These are phyloP conservation scores for Lutraria rhynchaena DNA, from an alignment of 1,140 invertebrate species.

Conservation along the genomic window DNA sequence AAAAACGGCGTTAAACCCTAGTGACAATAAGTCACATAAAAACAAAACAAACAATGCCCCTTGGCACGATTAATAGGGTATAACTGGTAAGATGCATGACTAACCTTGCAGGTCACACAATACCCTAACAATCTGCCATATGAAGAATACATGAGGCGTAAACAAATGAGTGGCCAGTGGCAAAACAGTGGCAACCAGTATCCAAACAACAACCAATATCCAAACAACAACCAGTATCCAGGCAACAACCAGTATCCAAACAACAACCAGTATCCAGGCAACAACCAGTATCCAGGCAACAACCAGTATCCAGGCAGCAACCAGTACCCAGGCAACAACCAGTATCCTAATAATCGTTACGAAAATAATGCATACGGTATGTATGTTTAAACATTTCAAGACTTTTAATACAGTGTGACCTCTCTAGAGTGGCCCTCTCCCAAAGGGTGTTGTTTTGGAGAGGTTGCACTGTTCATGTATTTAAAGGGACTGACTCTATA, in stretches of 20 bases:
- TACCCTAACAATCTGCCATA: no score
- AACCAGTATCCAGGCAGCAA: slow-evolving; percentile 26
- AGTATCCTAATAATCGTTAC: slow-evolving; percentile 3
- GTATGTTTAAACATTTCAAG: background rate
- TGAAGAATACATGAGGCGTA: no score
- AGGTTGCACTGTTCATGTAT: background rate
- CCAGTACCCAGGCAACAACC: slow-evolving; percentile 15
- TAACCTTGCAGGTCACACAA: no score
- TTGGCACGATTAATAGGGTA: no score
- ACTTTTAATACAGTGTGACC: background rate
- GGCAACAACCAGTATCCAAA: slow-evolving; percentile 10
- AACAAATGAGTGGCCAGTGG: no score
- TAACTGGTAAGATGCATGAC: no score
- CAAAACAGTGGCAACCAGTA: background rate
- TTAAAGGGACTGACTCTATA: background rate
- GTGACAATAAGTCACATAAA: no score
- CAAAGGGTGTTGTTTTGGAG: background rate
- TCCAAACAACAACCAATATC: slow-evolving; percentile 12
- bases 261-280: slow-evolving; percentile 6
- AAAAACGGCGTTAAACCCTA: no score
- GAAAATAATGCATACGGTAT: background rate
- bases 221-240: slow-evolving; percentile 6
- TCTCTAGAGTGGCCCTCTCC: background rate
- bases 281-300: slow-evolving; percentile 14
- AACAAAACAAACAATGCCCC: no score